Conservation (phyloP, 2,888 invertebrate species). For the Apamea monoglypha region DNA sequence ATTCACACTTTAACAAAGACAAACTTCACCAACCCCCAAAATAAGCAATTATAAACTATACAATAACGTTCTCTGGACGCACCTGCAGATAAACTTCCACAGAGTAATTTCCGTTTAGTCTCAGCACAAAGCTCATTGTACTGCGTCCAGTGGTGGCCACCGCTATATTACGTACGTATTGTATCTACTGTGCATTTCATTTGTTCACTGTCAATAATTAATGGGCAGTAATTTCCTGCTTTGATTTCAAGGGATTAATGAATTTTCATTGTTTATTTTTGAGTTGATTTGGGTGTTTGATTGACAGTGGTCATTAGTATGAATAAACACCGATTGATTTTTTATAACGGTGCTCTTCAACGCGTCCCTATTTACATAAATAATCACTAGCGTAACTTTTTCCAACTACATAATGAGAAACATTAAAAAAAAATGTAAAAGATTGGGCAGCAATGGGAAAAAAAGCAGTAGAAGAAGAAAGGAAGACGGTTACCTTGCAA, state of each 20-base stretch:
- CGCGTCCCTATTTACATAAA: neutral
- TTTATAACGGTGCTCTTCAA: neutral
- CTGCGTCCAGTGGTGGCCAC: slow-evolving; percentile 41
- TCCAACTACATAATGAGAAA: neutral
- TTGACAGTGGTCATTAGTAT: slow-evolving; percentile 2
- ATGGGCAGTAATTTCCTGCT: slow-evolving; percentile 46
- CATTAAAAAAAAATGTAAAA: neutral
- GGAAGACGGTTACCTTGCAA: neutral
- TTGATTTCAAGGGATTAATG: slow-evolving; percentile 26
- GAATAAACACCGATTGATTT: neutral
- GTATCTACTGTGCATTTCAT: slow-evolving; percentile 46
- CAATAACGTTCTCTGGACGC: slow-evolving; percentile 40
- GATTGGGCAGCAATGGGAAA: neutral
- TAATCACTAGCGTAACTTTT: neutral
- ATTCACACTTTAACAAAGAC: neutral
- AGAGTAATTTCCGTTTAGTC: slow-evolving; percentile 79
- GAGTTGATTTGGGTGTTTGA: slow-evolving; percentile 4
- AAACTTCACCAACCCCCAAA: slow-evolving; percentile 1
- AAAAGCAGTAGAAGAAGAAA: neutral
- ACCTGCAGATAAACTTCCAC: slow-evolving; percentile 72
- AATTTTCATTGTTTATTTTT: slow-evolving; percentile 15
- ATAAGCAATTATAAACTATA: slow-evolving; percentile 38
- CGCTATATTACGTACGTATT: slow-evolving; percentile 43
- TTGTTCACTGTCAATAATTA: slow-evolving; percentile 53
- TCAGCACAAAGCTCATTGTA: slow-evolving; percentile 73